A percentile compares a stretch with the other conserved stretches of the same genome.
Conservation (phyloP, 2,888 invertebrate genomes). For the Bibio marci region DNA sequence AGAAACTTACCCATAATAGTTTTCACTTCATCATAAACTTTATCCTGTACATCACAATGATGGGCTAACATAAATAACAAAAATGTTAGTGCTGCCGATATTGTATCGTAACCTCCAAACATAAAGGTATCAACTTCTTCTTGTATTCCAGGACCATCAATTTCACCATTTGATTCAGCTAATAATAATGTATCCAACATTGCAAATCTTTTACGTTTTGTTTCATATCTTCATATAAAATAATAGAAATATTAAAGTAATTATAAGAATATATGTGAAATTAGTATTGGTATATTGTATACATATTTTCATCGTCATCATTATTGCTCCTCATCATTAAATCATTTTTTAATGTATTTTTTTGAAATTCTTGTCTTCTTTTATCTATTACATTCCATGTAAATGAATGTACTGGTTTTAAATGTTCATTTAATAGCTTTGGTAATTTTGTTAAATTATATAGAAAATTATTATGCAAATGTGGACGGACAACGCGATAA, state of each 20-base stretch:
- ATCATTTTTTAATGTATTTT: no score
- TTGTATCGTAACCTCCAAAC: constrained; percentile 27
- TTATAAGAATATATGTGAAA: constrained; percentile 1
- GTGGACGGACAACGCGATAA: constrained; percentile 16
- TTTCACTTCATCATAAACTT: constrained; percentile 10
- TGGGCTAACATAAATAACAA: background rate
- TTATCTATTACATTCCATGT: constrained; percentile 29
- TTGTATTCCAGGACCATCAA: background rate
- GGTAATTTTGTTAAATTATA: no score
- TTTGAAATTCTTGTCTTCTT: constrained; percentile 18
- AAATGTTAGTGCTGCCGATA: background rate
- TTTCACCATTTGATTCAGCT: background rate
- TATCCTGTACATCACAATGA: background rate
- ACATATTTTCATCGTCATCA: background rate
- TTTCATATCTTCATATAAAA: constrained; percentile 5
- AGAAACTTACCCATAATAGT: constrained; percentile 20
- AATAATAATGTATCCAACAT: background rate
- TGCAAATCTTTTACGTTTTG: constrained; percentile 23
- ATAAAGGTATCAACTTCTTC: constrained; percentile 33
- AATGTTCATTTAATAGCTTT: no score
- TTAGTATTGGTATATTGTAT: constrained; percentile 4
- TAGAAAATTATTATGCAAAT: no score
- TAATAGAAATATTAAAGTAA: constrained; percentile 4
- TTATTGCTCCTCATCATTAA: no score
- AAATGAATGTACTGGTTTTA: constrained; percentile 24